A percentile compares a stretch with the other conserved stretches of the same genome.
phyloP scores from a whole-genome alignment of 23 tunicate species.

The Ascidia mentula region DNA sequence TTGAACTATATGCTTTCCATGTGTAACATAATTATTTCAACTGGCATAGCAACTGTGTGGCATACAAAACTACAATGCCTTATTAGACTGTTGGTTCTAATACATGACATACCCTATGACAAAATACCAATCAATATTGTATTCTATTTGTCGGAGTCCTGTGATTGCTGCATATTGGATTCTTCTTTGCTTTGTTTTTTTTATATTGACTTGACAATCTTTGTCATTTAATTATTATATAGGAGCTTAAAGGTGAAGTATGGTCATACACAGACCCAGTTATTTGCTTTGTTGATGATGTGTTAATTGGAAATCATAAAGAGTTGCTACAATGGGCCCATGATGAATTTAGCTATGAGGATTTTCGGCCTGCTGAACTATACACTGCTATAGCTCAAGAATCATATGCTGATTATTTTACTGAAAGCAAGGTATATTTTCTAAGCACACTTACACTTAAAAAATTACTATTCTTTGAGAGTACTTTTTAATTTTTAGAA shows the following conservation, averaged over 20 bases:
- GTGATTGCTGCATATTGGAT: too few relatives aligned
- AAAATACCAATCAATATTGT: too few relatives aligned
- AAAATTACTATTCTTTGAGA: neutral
- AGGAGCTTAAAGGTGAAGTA: slow-evolving; percentile 75
- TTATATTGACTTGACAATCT: neutral
- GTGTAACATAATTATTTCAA: too few relatives aligned
- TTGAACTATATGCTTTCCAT: too few relatives aligned
- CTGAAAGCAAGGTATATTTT: slow-evolving; percentile 49
- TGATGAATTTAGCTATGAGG: slow-evolving; percentile 62
- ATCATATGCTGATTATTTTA: slow-evolving; percentile 63
- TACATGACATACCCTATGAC: too few relatives aligned
- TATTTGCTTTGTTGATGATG: slow-evolving; percentile 63
- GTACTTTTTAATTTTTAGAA: slow-evolving; percentile 30
- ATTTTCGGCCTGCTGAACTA: slow-evolving; percentile 60
- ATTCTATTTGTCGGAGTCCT: too few relatives aligned
- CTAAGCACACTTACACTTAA: slow-evolving; percentile 46
- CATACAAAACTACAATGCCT: neutral
- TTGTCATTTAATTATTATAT: neutral
- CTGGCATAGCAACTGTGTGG: too few relatives aligned
- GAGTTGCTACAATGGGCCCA: slow-evolving; percentile 75
- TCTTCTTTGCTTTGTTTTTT: neutral
- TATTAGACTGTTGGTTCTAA: too few relatives aligned
- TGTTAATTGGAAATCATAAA: slow-evolving; percentile 44
- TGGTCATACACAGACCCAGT: slow-evolving; percentile 75
- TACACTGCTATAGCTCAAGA: slow-evolving; percentile 74